Percentiles rank a stretch among this genome's conserved stretches.
phyloP scores from a whole-genome alignment of 2,113 vertebrate species.

The Onychostoma macrolepis region DNA sequence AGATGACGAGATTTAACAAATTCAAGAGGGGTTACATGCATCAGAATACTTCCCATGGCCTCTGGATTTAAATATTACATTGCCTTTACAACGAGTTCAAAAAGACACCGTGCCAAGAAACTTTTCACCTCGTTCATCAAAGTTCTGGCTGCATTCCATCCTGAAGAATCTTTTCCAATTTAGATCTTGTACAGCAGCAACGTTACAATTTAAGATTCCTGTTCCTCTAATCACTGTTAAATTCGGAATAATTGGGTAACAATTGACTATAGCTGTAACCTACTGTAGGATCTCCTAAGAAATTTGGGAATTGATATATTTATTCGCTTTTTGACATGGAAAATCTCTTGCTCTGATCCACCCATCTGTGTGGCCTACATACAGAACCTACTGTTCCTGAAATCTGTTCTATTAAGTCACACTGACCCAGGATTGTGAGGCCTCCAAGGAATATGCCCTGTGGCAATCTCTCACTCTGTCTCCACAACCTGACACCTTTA shows the following conservation, averaged over 20 bases:
- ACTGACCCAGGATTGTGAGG: conserved; percentile 42
- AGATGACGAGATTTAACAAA: not conserved
- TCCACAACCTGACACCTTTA: conserved; percentile 15
- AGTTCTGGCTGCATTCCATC: not conserved
- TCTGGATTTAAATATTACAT: not conserved
- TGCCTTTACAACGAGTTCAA: not conserved
- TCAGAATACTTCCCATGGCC: not conserved
- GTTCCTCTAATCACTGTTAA: not conserved
- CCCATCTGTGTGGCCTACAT: not conserved
- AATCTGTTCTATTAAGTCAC: conserved; percentile 44
- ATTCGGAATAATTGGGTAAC: not conserved
- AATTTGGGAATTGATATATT: conserved; percentile 4
- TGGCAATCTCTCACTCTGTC: conserved; percentile 10
- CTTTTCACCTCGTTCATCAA: conserved; percentile 16
- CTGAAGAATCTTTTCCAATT: not conserved
- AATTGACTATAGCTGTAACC: not conserved
- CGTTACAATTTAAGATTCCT: not conserved
- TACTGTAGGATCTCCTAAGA: not conserved
- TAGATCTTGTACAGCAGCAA: not conserved
- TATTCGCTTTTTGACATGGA: not conserved
- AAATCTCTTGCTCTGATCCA: not conserved
- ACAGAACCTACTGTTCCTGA: conserved; percentile 23
- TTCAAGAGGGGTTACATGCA: not conserved
- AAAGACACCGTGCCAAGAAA: not conserved
- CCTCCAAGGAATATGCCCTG: conserved; percentile 32